Percentiles rank a stretch among this genome's conserved stretches.
Evolutionary conservation across 2,888 invertebrate species (phyloP).

Genomic region (Lasioglossum vierecki): DNA sequence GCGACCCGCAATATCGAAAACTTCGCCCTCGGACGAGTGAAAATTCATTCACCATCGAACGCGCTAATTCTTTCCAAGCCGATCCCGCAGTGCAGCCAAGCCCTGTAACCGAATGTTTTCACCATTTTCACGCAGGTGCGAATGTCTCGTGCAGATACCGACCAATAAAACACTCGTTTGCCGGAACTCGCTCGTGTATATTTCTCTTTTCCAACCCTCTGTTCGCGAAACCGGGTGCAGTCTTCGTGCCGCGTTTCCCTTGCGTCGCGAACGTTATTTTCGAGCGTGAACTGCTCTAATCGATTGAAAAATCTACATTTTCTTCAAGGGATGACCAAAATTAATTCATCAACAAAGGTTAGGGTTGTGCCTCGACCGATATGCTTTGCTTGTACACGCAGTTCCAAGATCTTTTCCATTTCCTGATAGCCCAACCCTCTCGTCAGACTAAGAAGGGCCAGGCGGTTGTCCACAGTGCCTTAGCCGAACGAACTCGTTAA

Average conservation of each 20-base stretch:
- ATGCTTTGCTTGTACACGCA: neutral
- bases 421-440: neutral
- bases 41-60: conserved; percentile 14
- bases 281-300: neutral
- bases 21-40: neutral
- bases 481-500: neutral
- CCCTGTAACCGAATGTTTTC: conserved; percentile 30
- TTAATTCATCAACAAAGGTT: neutral
- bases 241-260: neutral
- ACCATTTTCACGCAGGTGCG: conserved; percentile 27
- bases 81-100: neutral
- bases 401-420: neutral
- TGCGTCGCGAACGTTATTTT: neutral
- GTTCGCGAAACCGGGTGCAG: neutral
- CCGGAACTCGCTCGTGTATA: neutral
- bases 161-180: conserved; percentile 42
- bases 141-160: conserved; percentile 21
- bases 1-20: conserved; percentile 20
- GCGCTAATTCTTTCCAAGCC: conserved; percentile 11
- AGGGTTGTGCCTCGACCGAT: neutral
- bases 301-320: neutral
- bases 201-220: neutral
- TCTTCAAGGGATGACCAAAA: neutral
- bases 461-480: neutral
- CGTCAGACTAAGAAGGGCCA: neutral